These are phyloP conservation scores for Benitochromis conjunctus DNA, from an alignment of 2,113 vertebrate species.

Conservation along the genomic window DNA sequence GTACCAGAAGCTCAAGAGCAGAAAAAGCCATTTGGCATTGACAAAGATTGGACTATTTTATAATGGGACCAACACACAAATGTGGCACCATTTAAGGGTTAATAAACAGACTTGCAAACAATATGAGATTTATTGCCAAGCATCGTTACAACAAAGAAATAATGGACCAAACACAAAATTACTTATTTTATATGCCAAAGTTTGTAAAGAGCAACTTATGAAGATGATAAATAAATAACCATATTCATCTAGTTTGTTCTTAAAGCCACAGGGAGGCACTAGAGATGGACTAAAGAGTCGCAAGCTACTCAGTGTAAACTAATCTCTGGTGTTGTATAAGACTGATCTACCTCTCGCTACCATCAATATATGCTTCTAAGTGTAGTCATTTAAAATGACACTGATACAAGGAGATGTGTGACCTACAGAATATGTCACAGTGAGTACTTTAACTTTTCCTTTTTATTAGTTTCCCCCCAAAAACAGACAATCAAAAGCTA, in stretches of 20 bases:
- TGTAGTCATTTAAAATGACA: background rate
- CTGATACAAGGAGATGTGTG: background rate
- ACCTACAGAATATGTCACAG: background rate
- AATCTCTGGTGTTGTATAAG: background rate
- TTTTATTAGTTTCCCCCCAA: background rate
- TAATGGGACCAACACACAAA: background rate
- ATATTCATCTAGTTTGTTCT: background rate
- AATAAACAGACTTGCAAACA: background rate
- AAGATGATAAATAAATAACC: background rate
- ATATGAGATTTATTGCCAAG: background rate
- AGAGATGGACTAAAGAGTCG: background rate
- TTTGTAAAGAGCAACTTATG: background rate
- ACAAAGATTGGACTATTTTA: background rate
- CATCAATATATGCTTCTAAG: background rate
- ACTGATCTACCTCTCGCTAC: rapidly evolving
- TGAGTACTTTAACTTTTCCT: background rate
- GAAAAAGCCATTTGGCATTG: background rate
- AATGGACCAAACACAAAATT: background rate
- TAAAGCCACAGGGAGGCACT: background rate
- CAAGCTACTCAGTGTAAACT: background rate
- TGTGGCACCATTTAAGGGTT: background rate
- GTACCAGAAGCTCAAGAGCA: background rate
- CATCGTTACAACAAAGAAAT: background rate
- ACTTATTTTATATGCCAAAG: background rate
- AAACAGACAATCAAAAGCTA: background rate